phyloP scores from a whole-genome alignment of 2,113 vertebrate species.

The Phycodurus eques region DNA sequence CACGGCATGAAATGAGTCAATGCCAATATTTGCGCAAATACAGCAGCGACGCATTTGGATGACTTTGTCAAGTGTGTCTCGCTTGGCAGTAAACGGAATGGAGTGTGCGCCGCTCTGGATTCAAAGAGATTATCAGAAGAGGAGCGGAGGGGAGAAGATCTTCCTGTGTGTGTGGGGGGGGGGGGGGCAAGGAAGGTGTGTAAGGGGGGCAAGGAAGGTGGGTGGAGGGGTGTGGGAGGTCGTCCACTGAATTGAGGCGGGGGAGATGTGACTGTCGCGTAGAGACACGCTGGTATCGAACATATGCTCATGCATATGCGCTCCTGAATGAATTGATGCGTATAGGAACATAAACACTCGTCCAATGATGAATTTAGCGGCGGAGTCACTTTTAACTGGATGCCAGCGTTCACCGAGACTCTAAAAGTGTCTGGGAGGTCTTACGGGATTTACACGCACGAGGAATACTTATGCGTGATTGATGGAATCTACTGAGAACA shows the following conservation, averaged over 20 bases:
- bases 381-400: background rate
- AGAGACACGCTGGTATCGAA: constrained; percentile 38
- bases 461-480: background rate
- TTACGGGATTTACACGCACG: background rate
- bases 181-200: too few species aligned
- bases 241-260: constrained; percentile 29
- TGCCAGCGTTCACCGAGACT: background rate
- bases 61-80: constrained; percentile 1
- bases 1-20: background rate
- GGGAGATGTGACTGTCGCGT: constrained; percentile 30
- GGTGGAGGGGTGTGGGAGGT: background rate
- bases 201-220: background rate
- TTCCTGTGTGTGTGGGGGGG: constrained; percentile 15
- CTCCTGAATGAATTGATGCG: constrained; percentile 31
- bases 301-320: constrained; percentile 58
- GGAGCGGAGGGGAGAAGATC: constrained; percentile 30
- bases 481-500: constrained; percentile 1
- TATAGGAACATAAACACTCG: constrained; percentile 22
- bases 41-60: background rate
- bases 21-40: background rate
- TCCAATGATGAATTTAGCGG: constrained; percentile 9
- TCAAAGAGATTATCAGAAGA: constrained; percentile 62
- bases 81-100: constrained; percentile 39
- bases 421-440: background rate
- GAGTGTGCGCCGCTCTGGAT: constrained; percentile 50